Percentiles rank a stretch among this genome's conserved stretches.
These are phyloP conservation scores for Philereme transversata DNA, from an alignment of 2,888 invertebrate genomes.

Conservation along the genomic window DNA sequence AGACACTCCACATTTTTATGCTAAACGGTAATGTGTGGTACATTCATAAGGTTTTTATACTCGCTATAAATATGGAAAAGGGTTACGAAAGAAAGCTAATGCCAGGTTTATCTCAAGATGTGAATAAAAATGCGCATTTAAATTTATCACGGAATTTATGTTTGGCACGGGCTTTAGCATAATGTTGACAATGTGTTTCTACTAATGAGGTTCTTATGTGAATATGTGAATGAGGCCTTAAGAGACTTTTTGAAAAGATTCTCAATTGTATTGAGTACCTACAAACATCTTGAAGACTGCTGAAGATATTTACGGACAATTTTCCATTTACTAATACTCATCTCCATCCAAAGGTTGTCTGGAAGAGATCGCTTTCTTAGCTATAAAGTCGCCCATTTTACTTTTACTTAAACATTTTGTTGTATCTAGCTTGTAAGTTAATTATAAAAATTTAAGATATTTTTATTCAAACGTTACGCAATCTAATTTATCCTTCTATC, in stretches of 20 bases:
- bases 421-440: too few relatives aligned
- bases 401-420: too few relatives aligned
- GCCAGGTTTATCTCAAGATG: constrained; percentile 22
- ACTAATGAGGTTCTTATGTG: constrained; percentile 5
- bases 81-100: constrained; percentile 30
- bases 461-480: background rate
- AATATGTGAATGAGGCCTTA: background rate
- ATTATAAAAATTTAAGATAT: too few relatives aligned
- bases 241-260: background rate
- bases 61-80: constrained; percentile 38
- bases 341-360: too few relatives aligned
- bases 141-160: constrained; percentile 6
- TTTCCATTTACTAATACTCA: too few relatives aligned
- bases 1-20: constrained; percentile 18
- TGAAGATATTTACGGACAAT: too few relatives aligned
- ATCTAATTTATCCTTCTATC: background rate
- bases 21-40: constrained; percentile 30
- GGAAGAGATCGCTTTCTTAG: too few relatives aligned
- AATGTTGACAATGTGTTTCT: constrained; percentile 4
- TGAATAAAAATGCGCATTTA: constrained; percentile 14
- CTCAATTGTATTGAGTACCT: background rate
- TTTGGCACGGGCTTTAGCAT: background rate
- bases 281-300: too few relatives aligned
- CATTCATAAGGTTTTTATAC: constrained; percentile 37
- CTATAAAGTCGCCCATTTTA: too few relatives aligned